Percentiles rank a stretch among this genome's conserved stretches.
phyloP scores from a whole-genome alignment of 2,888 invertebrate genomes.

The Monoplex corrugatus region DNA sequence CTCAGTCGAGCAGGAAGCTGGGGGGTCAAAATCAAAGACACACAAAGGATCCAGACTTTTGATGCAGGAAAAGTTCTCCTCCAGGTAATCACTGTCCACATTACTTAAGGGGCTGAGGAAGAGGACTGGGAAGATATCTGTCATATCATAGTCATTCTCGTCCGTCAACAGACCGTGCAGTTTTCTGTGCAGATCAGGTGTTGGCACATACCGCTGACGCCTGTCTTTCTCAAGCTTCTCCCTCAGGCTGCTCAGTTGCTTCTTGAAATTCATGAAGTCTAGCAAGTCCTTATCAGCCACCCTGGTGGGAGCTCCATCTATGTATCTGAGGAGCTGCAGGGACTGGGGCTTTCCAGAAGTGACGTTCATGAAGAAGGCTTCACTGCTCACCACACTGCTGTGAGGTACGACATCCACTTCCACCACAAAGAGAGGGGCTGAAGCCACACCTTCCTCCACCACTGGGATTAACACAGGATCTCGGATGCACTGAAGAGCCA shows the following conservation, averaged over 20 bases:
- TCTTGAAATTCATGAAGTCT: conserved; percentile 54
- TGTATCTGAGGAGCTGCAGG: conserved; percentile 1
- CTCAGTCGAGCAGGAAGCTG: neutral
- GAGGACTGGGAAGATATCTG: conserved; percentile 60
- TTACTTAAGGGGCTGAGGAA: conserved; percentile 56
- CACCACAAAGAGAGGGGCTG: conserved; percentile 52
- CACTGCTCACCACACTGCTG: conserved; percentile 50
- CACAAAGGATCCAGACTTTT: conserved; percentile 59
- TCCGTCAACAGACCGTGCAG: conserved; percentile 59
- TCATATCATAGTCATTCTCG: conserved; percentile 54
- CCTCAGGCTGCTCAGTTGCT: conserved; percentile 45
- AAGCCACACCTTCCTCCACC: neutral
- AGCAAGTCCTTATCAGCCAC: conserved; percentile 45
- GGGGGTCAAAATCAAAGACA: conserved; percentile 64
- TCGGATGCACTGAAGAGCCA: conserved; percentile 58
- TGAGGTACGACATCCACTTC: conserved; percentile 64
- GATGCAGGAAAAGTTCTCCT: conserved; percentile 57
- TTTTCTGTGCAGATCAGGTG: conserved; percentile 57
- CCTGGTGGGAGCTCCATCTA: conserved; percentile 29
- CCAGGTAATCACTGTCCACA: conserved; percentile 48
- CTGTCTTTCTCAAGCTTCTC: conserved; percentile 37
- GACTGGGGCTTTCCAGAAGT: neutral
- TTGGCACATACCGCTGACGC: neutral
- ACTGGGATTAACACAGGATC: conserved; percentile 61
- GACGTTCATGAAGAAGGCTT: conserved; percentile 52